Conservation (phyloP, 2,113 vertebrate genomes). For the Mystacornis crossleyi region DNA sequence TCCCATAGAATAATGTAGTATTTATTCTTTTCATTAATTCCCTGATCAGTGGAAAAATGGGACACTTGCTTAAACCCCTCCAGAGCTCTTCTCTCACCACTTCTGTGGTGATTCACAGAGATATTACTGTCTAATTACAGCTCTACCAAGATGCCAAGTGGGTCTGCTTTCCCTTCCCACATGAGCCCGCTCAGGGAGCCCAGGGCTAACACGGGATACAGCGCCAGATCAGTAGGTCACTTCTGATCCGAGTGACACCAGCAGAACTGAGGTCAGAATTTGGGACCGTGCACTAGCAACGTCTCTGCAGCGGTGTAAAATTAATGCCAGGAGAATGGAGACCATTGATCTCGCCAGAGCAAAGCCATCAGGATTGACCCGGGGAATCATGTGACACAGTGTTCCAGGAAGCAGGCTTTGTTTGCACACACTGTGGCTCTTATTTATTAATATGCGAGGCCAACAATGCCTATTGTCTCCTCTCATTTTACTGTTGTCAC, state of each 20-base stretch:
- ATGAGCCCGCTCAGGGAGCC: neutral
- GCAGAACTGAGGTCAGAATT: neutral
- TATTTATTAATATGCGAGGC: conserved; percentile 61
- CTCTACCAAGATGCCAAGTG: neutral
- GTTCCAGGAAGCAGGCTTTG: conserved; percentile 73
- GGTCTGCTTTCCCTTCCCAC: neutral
- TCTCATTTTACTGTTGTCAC: conserved; percentile 56
- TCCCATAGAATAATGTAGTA: neutral
- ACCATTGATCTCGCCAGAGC: conserved; percentile 7
- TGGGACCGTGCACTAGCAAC: neutral
- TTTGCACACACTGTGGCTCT: conserved; percentile 66
- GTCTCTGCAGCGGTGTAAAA: neutral
- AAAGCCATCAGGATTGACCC: conserved; percentile 24
- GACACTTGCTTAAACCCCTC: neutral
- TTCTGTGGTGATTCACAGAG: neutral
- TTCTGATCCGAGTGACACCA: neutral
- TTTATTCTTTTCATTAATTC: neutral
- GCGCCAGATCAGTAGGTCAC: neutral
- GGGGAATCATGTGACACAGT: conserved; percentile 65
- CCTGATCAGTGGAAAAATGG: neutral
- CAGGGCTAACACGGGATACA: rapidly evolving
- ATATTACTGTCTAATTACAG: neutral
- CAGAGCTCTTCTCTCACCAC: neutral
- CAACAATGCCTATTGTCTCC: conserved; percentile 68
- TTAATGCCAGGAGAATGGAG: neutral